Evolutionary conservation across 2,113 vertebrate species (phyloP).

Genomic region (Perca fluviatilis): DNA sequence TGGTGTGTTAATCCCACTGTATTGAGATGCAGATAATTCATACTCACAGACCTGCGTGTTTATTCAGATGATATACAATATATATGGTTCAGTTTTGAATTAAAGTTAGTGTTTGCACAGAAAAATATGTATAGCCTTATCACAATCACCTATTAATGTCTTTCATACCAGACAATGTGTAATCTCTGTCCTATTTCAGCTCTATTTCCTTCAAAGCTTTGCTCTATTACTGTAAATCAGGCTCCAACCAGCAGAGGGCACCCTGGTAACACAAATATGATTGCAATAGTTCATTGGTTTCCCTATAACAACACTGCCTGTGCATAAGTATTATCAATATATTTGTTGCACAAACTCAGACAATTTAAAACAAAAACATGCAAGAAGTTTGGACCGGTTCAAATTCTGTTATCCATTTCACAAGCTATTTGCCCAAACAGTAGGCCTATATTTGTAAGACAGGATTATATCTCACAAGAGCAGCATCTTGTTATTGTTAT

Average conservation of each 20-base stretch:
- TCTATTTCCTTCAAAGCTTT: conserved; percentile 7
- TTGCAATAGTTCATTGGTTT: neutral
- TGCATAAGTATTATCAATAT: neutral
- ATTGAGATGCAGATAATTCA: neutral
- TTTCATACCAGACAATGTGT: neutral
- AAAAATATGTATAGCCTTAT: neutral
- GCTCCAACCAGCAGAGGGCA: conserved; percentile 64
- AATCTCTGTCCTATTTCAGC: neutral
- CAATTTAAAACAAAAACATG: neutral
- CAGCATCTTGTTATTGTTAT: no score
- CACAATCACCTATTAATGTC: neutral
- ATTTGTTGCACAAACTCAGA: neutral
- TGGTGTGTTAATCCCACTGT: neutral
- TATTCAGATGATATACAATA: neutral
- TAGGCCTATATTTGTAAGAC: neutral
- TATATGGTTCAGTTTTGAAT: neutral
- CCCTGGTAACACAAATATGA: conserved; percentile 34
- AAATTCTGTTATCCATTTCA: neutral
- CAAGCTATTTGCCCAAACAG: neutral
- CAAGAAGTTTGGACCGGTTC: neutral
- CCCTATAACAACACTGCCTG: neutral
- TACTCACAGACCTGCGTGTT: neutral
- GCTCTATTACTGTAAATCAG: neutral
- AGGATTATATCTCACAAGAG: neutral
- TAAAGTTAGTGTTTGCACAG: neutral